Percentiles rank a stretch among this genome's conserved stretches.
Evolutionary conservation across 1,140 invertebrate genomes (phyloP).

Genomic region (Drosophila tsacasi): DNA sequence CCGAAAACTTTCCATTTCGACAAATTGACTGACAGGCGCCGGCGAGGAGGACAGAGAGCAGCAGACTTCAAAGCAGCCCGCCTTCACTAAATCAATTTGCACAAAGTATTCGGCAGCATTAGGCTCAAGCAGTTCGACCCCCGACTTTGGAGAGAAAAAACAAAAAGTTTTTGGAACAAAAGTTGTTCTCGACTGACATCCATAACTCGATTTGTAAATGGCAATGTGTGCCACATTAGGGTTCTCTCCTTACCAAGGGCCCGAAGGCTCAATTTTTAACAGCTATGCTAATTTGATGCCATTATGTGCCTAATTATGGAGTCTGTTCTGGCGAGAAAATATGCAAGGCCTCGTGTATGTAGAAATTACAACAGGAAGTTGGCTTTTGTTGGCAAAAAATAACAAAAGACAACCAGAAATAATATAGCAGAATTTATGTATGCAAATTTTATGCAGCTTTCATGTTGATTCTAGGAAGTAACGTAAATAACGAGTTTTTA

Average conservation of each 20-base stretch:
- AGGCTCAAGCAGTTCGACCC: slow-evolving; percentile 24
- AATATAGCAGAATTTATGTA: not conserved
- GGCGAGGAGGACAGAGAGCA: not conserved
- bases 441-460: not conserved
- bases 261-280: slow-evolving; percentile 35
- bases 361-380: slow-evolving; percentile 9
- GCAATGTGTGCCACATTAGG: slow-evolving; percentile 50
- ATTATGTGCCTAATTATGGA: slow-evolving; percentile 70
- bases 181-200: slow-evolving; percentile 56
- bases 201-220: slow-evolving; percentile 65
- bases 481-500: not conserved
- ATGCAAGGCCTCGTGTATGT: not conserved
- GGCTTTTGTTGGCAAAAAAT: not conserved
- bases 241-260: not conserved
- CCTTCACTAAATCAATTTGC: slow-evolving; percentile 77
- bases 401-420: not conserved
- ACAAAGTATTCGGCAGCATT: slow-evolving; percentile 63
- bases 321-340: not conserved
- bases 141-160: slow-evolving; percentile 1
- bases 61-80: slow-evolving; percentile 68
- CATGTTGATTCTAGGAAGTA: not conserved
- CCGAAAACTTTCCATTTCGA: slow-evolving; percentile 46
- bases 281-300: slow-evolving; percentile 62
- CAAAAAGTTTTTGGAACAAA: slow-evolving; percentile 39
- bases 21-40: slow-evolving; percentile 56